These are phyloP conservation scores for Colius striatus DNA, from an alignment of 2,113 vertebrate species.

Conservation along the genomic window DNA sequence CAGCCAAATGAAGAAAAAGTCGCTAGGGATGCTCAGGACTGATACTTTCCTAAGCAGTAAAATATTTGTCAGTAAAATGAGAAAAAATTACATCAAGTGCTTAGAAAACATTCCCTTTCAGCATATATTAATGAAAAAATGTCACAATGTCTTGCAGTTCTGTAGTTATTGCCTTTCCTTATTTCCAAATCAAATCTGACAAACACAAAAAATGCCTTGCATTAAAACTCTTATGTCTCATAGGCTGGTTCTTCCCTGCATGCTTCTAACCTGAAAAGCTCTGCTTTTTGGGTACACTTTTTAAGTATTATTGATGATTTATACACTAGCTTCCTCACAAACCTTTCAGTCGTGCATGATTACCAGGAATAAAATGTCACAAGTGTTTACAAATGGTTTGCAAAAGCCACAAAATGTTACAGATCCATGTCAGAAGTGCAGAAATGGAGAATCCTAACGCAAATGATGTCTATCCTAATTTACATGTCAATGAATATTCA, in stretches of 20 bases:
- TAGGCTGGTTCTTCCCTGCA: background rate
- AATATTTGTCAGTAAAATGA: background rate
- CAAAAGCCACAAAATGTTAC: background rate
- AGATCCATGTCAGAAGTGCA: background rate
- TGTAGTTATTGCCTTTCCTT: background rate
- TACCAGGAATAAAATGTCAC: background rate
- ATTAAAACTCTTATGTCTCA: background rate
- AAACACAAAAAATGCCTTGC: background rate
- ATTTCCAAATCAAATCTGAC: constrained; percentile 11
- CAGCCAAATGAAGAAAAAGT: background rate
- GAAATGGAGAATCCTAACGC: background rate
- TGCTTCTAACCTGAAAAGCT: background rate
- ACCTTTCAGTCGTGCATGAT: background rate
- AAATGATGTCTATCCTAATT: background rate
- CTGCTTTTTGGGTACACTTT: background rate
- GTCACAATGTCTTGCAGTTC: background rate
- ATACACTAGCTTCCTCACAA: background rate
- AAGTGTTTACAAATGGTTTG: background rate
- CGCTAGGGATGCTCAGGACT: background rate
- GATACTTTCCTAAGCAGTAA: background rate
- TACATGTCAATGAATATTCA: background rate
- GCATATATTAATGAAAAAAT: background rate
- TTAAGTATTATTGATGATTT: background rate
- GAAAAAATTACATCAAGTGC: background rate
- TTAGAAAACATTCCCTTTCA: background rate